These are phyloP conservation scores for Mola mola DNA, from an alignment of 2,113 vertebrate species.

Conservation along the genomic window DNA sequence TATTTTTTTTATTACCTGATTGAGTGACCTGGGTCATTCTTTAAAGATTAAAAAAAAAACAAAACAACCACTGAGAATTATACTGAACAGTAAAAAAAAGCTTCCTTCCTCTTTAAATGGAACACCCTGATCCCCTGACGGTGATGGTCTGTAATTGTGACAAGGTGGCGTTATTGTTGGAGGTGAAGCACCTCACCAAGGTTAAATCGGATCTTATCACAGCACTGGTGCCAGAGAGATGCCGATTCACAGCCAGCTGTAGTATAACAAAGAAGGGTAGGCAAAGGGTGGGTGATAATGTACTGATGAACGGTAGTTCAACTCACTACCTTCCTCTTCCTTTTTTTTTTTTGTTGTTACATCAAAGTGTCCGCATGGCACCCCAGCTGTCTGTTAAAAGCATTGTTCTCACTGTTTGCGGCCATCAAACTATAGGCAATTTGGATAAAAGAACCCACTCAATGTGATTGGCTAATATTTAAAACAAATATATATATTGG, in stretches of 20 bases:
- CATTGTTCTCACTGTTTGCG: constrained; percentile 2
- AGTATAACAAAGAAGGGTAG: constrained; percentile 32
- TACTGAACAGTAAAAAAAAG: constrained; percentile 23
- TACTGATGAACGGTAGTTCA: constrained; percentile 44
- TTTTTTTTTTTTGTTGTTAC: constrained; percentile 8
- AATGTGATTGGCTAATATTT: too few species aligned
- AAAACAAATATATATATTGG: too few species aligned
- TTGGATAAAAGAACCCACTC: neutral
- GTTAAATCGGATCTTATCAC: constrained; percentile 79
- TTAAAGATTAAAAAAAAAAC: too few species aligned
- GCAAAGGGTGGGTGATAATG: constrained; percentile 52
- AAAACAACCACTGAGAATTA: constrained; percentile 2
- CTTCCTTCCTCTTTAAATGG: constrained; percentile 31
- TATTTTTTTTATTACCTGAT: too few species aligned
- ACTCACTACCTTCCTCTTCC: constrained; percentile 15
- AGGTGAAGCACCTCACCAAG: constrained; percentile 77
- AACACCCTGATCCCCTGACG: constrained; percentile 41
- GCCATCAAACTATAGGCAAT: neutral
- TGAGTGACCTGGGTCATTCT: too few species aligned
- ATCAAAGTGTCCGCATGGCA: too few species aligned
- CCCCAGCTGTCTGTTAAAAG: too few species aligned
- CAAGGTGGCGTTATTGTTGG: constrained; percentile 73
- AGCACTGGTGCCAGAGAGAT: constrained; percentile 44
- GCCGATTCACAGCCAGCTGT: constrained; percentile 44
- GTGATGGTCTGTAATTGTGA: constrained; percentile 71